Percentiles rank a stretch among this genome's conserved stretches.
These are phyloP conservation scores for Pangasianodon hypophthalmus DNA, from an alignment of 2,113 vertebrate genomes.

Conservation along the genomic window DNA sequence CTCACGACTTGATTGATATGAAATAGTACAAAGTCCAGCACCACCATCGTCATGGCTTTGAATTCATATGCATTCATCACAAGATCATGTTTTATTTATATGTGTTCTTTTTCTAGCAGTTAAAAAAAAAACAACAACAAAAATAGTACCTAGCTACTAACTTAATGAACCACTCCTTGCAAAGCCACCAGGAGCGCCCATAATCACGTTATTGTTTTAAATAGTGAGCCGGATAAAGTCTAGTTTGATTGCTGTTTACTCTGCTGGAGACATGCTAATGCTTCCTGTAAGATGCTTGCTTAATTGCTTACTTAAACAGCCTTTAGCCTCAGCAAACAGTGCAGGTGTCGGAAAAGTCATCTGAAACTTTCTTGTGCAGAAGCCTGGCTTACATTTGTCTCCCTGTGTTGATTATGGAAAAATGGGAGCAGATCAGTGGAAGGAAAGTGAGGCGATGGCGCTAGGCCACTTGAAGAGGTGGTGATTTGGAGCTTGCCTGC, in stretches of 20 bases:
- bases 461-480: neutral
- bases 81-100: neutral
- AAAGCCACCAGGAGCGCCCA: neutral
- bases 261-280: neutral
- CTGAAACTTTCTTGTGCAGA: neutral
- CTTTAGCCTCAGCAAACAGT: neutral
- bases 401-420: constrained; percentile 26
- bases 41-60: neutral
- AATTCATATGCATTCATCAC: neutral
- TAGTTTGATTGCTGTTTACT: neutral
- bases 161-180: neutral
- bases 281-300: neutral
- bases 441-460: neutral
- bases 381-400: neutral
- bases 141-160: neutral
- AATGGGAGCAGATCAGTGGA: constrained; percentile 42
- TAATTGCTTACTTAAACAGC: too few relatives aligned
- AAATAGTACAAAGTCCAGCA: neutral
- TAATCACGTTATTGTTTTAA: neutral
- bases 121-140: neutral
- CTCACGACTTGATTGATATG: neutral
- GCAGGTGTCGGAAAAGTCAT: neutral
- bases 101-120: neutral
- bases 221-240: neutral
- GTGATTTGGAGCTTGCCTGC: constrained; percentile 56